A percentile compares a stretch with the other conserved stretches of the same genome.
phyloP scores from a whole-genome alignment of 2,113 vertebrate species.

The Echinops telfairi region DNA sequence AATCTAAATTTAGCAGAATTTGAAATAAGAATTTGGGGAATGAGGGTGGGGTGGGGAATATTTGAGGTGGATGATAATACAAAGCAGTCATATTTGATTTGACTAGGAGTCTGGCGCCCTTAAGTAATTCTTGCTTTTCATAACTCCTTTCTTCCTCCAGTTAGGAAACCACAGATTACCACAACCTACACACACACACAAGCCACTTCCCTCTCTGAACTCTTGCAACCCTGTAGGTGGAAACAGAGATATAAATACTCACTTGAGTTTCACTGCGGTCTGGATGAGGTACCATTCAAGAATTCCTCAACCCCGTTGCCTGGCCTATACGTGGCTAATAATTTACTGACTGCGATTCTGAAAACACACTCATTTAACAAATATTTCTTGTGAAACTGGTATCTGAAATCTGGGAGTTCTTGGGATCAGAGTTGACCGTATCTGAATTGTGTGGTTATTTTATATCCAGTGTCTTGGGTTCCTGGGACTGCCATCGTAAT shows the following conservation, averaged over 20 bases:
- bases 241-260: neutral
- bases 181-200: neutral
- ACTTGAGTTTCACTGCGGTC: neutral
- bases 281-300: neutral
- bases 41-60: neutral
- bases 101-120: neutral
- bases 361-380: neutral
- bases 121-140: neutral
- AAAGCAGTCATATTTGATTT: neutral
- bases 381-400: conserved; percentile 7
- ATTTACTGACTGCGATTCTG: neutral
- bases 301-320: neutral
- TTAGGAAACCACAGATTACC: neutral
- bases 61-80: neutral
- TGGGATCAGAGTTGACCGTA: neutral
- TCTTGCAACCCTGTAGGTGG: conserved; percentile 31
- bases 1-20: neutral
- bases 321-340: neutral
- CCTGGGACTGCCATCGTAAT: neutral
- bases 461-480: neutral
- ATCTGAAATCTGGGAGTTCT: conserved; percentile 3
- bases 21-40: neutral
- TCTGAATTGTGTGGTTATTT: neutral
- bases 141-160: neutral
- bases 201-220: conserved; percentile 12